These are phyloP conservation scores for Atherinosoma microstoma DNA, from an alignment of 2,797 vertebrate genomes.

Conservation along the genomic window DNA sequence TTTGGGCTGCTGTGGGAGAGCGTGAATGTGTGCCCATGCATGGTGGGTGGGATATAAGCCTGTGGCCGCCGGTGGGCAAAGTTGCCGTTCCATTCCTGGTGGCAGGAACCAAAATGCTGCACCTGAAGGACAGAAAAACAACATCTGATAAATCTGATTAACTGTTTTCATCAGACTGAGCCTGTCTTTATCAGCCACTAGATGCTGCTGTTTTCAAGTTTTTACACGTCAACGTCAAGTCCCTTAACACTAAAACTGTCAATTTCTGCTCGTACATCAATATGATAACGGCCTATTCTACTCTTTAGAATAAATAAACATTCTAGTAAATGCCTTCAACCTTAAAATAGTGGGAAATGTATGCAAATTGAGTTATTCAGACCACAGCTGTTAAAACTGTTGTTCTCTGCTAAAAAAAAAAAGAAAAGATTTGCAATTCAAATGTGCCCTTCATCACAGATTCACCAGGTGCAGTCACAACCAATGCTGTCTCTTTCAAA, in stretches of 20 bases:
- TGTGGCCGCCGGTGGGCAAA: conserved; percentile 91
- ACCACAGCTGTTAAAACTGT: not conserved
- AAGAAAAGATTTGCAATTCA: conserved; percentile 25
- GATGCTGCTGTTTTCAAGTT: conserved; percentile 41
- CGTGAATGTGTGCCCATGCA: conserved; percentile 90
- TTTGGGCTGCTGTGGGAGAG: conserved; percentile 94
- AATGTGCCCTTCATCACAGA: conserved; percentile 24
- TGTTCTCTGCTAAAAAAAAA: conserved; percentile 9
- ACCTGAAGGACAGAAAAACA: conserved; percentile 80
- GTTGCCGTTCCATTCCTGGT: conserved; percentile 96
- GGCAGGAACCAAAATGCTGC: conserved; percentile 91
- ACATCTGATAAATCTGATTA: not conserved
- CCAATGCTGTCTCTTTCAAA: not conserved
- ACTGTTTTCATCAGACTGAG: not conserved
- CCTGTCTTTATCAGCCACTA: conserved; percentile 38
- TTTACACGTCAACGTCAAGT: not conserved
- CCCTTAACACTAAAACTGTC: not conserved
- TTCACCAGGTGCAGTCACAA: conserved; percentile 1
- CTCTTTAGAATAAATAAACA: not conserved
- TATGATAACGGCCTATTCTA: not conserved
- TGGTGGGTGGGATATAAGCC: conserved; percentile 90
- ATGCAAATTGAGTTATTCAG: not conserved
- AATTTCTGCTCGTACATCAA: not conserved
- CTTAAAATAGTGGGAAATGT: too few species aligned
- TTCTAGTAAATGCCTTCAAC: not conserved